Percentiles rank a stretch among this genome's conserved stretches.
phyloP scores from a whole-genome alignment of 2,797 vertebrate genomes.

The Hoplostethus mediterraneus region DNA sequence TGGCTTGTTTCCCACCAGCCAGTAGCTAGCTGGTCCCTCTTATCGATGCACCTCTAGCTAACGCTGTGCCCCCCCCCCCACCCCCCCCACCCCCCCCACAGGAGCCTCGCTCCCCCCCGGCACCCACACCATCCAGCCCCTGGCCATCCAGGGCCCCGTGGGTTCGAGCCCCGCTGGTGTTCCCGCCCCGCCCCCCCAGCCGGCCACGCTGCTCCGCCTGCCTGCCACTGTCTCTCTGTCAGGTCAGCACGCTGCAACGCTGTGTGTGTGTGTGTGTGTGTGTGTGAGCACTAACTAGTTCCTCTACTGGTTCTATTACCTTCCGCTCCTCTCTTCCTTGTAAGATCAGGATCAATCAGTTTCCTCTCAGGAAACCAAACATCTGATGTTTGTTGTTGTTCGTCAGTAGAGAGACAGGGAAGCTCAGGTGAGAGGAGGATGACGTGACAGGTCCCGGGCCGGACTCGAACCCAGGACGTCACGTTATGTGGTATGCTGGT shows the following conservation, averaged over 20 bases:
- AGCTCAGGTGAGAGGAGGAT: too few species aligned
- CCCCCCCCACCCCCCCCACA: conserved; percentile 52
- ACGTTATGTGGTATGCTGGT: too few species aligned
- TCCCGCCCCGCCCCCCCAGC: conserved; percentile 74
- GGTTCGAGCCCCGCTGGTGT: conserved; percentile 58
- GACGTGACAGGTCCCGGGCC: too few species aligned
- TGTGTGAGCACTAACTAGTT: background rate
- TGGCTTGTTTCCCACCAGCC: too few species aligned
- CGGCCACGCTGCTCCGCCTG: conserved; percentile 79
- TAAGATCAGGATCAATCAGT: too few species aligned
- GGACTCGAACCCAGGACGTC: too few species aligned
- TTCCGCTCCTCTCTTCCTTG: too few species aligned
- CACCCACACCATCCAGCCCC: conserved; percentile 75
- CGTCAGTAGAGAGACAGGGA: too few species aligned
- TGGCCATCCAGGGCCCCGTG: conserved; percentile 73
- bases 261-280: background rate
- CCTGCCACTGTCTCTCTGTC: conserved; percentile 79
- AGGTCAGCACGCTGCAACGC: conserved; percentile 68
- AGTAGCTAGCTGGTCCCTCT: too few species aligned
- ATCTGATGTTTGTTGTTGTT: too few species aligned
- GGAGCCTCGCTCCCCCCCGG: conserved; percentile 78
- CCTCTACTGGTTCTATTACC: too few species aligned
- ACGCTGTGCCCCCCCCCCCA: background rate
- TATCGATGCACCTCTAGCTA: background rate
- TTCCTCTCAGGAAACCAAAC: too few species aligned